Percentiles rank a stretch among this genome's conserved stretches.
Conservation (phyloP, 2,888 invertebrate species). For the Taphrorychus bicolor region DNA sequence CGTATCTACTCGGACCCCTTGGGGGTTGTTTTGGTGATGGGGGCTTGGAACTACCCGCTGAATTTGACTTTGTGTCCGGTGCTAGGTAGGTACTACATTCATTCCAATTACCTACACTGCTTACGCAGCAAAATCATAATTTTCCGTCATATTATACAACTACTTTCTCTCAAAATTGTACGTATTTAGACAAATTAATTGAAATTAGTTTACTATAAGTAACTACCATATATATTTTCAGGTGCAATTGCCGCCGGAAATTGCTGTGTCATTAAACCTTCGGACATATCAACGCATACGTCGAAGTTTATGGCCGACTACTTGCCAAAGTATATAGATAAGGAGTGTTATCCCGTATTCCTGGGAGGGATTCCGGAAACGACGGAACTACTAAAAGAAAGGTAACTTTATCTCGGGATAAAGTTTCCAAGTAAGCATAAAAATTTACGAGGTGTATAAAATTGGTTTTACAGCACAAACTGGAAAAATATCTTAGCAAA, state of each 20-base stretch:
- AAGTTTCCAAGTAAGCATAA: too few species aligned
- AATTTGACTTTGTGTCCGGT: constrained; percentile 81
- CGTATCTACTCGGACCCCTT: constrained; percentile 86
- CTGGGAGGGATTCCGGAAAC: constrained; percentile 87
- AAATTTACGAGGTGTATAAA: too few species aligned
- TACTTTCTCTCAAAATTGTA: too few species aligned
- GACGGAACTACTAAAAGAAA: constrained; percentile 81
- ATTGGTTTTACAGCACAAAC: too few species aligned
- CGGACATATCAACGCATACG: constrained; percentile 81
- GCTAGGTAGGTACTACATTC: constrained; percentile 52
- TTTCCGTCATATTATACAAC: too few species aligned
- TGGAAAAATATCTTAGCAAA: too few species aligned
- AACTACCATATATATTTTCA: too few species aligned
- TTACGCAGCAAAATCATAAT: too few species aligned
- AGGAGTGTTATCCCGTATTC: constrained; percentile 84
- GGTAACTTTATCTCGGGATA: constrained; percentile 7
- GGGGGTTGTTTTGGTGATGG: constrained; percentile 88
- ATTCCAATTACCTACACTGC: too few species aligned
- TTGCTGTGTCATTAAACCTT: constrained; percentile 91
- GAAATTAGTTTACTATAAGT: too few species aligned
- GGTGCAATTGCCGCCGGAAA: constrained; percentile 94
- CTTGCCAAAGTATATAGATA: constrained; percentile 88
- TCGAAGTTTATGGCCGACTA: constrained; percentile 75
- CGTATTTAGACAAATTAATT: too few species aligned
- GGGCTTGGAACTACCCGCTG: constrained; percentile 98